Base-by-base conservation (phyloP, 2,888 invertebrate genomes). In the Hetaerina titia region DNA sequence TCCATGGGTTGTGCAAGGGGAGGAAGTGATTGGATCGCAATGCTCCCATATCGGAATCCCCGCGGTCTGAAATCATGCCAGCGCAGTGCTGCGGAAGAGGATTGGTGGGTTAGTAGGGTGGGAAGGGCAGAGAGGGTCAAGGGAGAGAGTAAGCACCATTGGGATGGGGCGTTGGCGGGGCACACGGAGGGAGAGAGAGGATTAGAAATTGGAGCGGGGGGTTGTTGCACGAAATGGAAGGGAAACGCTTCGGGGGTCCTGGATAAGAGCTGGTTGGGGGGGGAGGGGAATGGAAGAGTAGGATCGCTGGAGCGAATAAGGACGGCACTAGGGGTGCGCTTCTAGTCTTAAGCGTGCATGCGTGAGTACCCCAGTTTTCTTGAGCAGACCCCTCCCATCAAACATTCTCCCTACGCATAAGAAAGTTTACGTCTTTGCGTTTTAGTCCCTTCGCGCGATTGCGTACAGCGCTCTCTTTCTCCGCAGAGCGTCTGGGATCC, bases 31-130 rank as follows among this genome's bases (percentile, higher is more conserved):
- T 81, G 81, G 81, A 81, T 81, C 81, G 81, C 31, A 81, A 81
- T 81, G 81, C 81, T 31, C 31, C 81, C 81, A 81, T 81, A 81
- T 81, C 81, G 81, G 81, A 81, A 81, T 69, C 90, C 90, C 90
- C 22, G 63, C 31, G 90, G 64, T 92, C 69, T 92, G 92, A 92
- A 92, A 92, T 69, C 92, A 92, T 92, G 92, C 92, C 92, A 92
- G 57, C 69, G 81, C 92, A 69, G 69, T 92, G 69, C 69, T 45
- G 90, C 22, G 60, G 22, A 64, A 90, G 90, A 63, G 90, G 63
- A n/a, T 25, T 60, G 90, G 22, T 31, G 45, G 90, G 64, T 69
- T 60, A 31, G 63, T 4, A 17, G 69, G 92, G 4, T 8, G 56
- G 56, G 69, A 19, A 56, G 45, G 69, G 69, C 25, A 31, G 7